Evolutionary conservation across 2,888 invertebrate species (phyloP), one percentile per base, ranked within the genome.

Genomic region (Phytoseiulus persimilis): DNA sequence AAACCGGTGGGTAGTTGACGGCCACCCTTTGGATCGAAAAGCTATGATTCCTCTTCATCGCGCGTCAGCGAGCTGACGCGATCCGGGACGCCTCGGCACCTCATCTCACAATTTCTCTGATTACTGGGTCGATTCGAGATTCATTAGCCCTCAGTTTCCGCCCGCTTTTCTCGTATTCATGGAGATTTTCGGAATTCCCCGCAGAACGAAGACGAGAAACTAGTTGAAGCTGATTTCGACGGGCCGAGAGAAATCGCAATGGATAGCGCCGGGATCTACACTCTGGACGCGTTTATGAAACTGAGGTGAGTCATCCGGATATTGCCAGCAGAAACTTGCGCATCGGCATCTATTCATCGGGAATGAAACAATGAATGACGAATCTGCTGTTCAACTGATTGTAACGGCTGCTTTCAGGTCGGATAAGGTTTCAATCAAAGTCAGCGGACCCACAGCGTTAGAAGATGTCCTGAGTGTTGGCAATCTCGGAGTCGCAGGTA

Each of bases 401-500:
- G 9, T 46, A 11, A 11, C 46, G n/a, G 83, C 90, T 31, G 89
- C 90, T 3, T 90, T 91, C 83, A 89, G 91, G 32, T 91, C 91
- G n/a, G 91, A 91, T 32, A 89, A 90, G n/a, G 90, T 91, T 14
- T 89, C 90, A 23, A 89, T 91, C 45, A 91, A 91, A 83, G 46
- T 91, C 5, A 45, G 89, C 31, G 90, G 90, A 0, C 90, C 91
- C 1, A 90, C 90, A 32, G 91, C 91, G 31, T 46, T 87, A 0
- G 90, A 91, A 18, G 90, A 90, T n/a, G 87, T 91, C 0, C 89
- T 91, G 2, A 90, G 91, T 0, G 90, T 91, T 31, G 91, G 91
- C 33, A 90, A 91, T n/a, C 89, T 91, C 6, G 91, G 91, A 32
- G 90, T 91, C n/a, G 90, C 90, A 90, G 91, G 91, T 91, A n/a